Evolutionary conservation across 1,140 invertebrate species (phyloP).

Genomic region (Diuraphis noxia): DNA sequence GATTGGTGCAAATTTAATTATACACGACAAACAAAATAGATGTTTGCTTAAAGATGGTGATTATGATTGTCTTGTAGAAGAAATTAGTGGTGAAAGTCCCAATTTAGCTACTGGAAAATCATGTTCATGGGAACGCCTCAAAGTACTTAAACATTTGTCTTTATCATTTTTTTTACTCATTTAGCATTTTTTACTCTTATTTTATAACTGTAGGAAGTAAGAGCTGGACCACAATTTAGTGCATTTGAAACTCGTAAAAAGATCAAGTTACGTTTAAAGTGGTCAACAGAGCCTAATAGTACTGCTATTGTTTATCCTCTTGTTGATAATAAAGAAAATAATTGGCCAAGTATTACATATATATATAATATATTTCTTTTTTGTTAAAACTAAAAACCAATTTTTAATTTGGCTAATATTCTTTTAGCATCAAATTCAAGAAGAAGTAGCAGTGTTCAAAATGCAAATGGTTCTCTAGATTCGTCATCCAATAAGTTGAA

Average conservation of each 20-base stretch:
- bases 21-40: constrained; percentile 87
- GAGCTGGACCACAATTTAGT: constrained; percentile 46
- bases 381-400: not conserved
- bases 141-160: constrained; percentile 1
- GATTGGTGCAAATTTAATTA: constrained; percentile 82
- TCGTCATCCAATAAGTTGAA: constrained; percentile 60
- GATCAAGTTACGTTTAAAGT: constrained; percentile 43
- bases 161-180: not conserved
- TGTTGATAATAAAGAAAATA: constrained; percentile 52
- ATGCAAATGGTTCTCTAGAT: constrained; percentile 39
- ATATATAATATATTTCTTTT: not conserved
- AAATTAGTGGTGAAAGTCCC: constrained; percentile 44
- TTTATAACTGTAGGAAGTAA: constrained; percentile 15
- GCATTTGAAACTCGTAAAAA: constrained; percentile 47
- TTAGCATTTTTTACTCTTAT: not conserved
- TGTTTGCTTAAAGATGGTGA: constrained; percentile 85
- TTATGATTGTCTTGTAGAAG: constrained; percentile 77
- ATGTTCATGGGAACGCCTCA: constrained; percentile 42
- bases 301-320: constrained; percentile 15
- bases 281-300: constrained; percentile 41
- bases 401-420: not conserved
- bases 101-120: constrained; percentile 33
- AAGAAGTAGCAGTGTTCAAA: constrained; percentile 40
- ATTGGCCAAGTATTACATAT: constrained; percentile 47
- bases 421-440: constrained; percentile 35